Evolutionary conservation across 92 coral and sea anemone species (phyloP), one percentile per base, ranked within the genome.

Genomic region (Epizoanthus stellaris): DNA sequence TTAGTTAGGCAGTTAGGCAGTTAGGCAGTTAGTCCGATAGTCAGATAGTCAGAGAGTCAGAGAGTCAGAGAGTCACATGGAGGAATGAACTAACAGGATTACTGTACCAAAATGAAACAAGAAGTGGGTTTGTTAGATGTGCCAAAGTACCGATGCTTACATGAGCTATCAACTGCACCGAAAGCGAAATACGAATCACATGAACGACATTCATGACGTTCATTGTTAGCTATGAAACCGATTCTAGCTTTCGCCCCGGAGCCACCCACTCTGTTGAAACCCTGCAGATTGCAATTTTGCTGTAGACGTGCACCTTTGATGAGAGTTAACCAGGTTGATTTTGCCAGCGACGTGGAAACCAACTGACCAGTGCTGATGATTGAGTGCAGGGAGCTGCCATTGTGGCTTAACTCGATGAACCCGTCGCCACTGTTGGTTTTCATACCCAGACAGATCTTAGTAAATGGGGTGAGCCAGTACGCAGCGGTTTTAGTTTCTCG

Each of bases 381-480:
- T 38, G 73, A 68, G 21, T 68, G n/a, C 49, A 68, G n/a, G 19
- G 73, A 68, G 13, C 73, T 68, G 52, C 45, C 73, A 21, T 34
- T 68, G 73, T 68, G 73, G 73, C 49, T 68, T 17, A 68, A 5
- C 73, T 13, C 73, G 23, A 39, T 39, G 42, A 68, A 68, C 43
- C 40, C 39, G 73, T 10, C 21, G 8, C 3, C n/a, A 7, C 20
- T 43, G 12, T 3, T 38, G 16, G 6, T 43, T 39, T 38, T 68
- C 73, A 68, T 68, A 11, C 73, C 73, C 73, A 68, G 47, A 38
- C 73, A 68, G 73, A 68, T 68, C 73, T 68, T 68, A 10, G 73
- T 68, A n/a, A 68, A 68, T 8, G 73, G 52, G 0, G 5, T 68
- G 20, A 68, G 52, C 73, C 73, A 68, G 21, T 68, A 68, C 4